These are phyloP conservation scores for Ischnura elegans DNA, from an alignment of 2,888 invertebrate species.

Conservation along the genomic window DNA sequence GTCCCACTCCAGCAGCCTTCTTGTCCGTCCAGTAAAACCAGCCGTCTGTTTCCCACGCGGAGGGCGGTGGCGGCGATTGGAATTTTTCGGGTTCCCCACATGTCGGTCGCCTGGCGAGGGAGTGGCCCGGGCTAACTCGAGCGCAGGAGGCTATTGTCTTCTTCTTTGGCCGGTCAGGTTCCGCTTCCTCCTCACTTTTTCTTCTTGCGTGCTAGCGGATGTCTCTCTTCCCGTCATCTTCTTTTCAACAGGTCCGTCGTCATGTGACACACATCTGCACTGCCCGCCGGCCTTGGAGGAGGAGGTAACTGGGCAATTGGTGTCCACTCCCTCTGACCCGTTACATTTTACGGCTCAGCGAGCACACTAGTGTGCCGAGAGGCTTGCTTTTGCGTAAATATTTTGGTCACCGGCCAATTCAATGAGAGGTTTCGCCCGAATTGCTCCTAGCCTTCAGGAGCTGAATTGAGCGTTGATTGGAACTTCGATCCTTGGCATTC, in stretches of 20 bases:
- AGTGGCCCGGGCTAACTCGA: neutral
- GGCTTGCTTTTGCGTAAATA: neutral
- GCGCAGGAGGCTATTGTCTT: neutral
- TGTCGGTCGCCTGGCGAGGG: neutral
- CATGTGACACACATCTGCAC: neutral
- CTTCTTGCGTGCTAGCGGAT: neutral
- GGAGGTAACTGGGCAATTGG: neutral
- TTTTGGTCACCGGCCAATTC: neutral
- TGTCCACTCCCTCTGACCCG: neutral
- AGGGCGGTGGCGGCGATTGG: neutral
- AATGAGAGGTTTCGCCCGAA: neutral
- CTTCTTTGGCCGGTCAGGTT: neutral
- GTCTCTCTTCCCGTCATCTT: neutral
- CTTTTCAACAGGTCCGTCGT: neutral
- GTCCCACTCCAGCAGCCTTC: neutral
- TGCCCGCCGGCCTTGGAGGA: neutral
- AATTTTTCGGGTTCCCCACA: neutral
- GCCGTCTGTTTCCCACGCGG: constrained; percentile 15
- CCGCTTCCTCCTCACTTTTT: neutral
- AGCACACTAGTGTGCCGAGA: neutral
- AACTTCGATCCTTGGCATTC: too few relatives aligned
- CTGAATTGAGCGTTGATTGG: neutral
- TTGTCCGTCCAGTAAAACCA: neutral
- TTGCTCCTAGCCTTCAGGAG: neutral
- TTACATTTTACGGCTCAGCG: neutral